These are phyloP conservation scores for Magallana ariakensis DNA, from an alignment of 1,140 invertebrate species.

Conservation along the genomic window DNA sequence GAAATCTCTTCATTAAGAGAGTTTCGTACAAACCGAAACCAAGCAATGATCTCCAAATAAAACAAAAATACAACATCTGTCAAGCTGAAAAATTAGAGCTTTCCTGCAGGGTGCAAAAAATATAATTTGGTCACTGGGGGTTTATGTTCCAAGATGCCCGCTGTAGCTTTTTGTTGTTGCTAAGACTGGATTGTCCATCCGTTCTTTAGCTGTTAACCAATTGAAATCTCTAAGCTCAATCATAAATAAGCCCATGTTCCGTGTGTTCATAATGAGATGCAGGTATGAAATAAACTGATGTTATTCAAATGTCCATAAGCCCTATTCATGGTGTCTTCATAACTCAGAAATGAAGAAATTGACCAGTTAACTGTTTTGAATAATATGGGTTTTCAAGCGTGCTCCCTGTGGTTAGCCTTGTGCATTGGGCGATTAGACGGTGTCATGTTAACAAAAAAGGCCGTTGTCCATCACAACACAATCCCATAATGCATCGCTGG, in stretches of 20 bases:
- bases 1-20: conserved; percentile 4
- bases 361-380: conserved; percentile 38
- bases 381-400: conserved; percentile 34
- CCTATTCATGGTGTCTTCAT: conserved; percentile 35
- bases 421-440: conserved; percentile 20
- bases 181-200: neutral
- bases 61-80: conserved; percentile 35
- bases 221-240: neutral
- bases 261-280: conserved; percentile 3
- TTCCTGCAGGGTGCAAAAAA: conserved; percentile 23
- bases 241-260: neutral
- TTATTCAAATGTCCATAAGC: conserved; percentile 38
- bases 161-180: neutral
- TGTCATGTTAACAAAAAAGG: conserved; percentile 6
- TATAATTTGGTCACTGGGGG: conserved; percentile 33
- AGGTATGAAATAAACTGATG: conserved; percentile 36
- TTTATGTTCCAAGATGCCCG: conserved; percentile 16
- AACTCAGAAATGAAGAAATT: conserved; percentile 35
- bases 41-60: conserved; percentile 26
- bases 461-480: conserved; percentile 35
- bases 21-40: conserved; percentile 3
- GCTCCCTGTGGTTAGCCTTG: conserved; percentile 23
- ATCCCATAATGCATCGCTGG: conserved; percentile 16
- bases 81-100: conserved; percentile 17
- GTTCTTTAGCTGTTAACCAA: neutral